These are phyloP conservation scores for Prenolepis imparis DNA, from an alignment of 2,888 invertebrate genomes.

Conservation along the genomic window DNA sequence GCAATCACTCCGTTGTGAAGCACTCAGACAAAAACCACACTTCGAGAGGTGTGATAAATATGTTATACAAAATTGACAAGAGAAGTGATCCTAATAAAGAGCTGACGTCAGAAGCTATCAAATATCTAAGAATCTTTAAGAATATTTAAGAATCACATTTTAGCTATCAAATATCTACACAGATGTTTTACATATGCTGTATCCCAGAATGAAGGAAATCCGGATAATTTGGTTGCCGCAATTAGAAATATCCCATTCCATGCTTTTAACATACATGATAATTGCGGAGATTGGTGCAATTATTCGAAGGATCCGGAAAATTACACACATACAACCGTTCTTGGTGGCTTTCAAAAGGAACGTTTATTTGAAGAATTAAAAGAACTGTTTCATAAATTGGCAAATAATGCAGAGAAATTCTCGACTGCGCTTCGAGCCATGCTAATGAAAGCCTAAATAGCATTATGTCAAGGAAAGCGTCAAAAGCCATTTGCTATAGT, in stretches of 20 bases:
- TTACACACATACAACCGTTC: conserved; percentile 16
- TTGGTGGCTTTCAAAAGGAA: conserved; percentile 28
- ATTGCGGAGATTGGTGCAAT: conserved; percentile 67
- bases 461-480: conserved; percentile 6
- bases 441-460: neutral
- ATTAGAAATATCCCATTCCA: neutral
- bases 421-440: neutral
- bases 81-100: neutral
- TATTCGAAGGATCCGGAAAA: conserved; percentile 53
- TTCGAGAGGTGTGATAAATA: conserved; percentile 37
- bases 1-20: conserved; percentile 65
- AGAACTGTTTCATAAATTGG: conserved; percentile 26
- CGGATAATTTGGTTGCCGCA: neutral
- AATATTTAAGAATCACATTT: too few relatives aligned
- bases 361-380: conserved; percentile 37
- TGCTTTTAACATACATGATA: neutral
- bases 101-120: neutral
- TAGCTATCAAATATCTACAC: conserved; percentile 61
- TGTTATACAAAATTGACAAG: conserved; percentile 30
- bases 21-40: conserved; percentile 60
- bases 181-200: conserved; percentile 72
- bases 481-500: conserved; percentile 1
- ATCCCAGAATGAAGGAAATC: conserved; percentile 65
- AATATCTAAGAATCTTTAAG: too few relatives aligned
- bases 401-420: conserved; percentile 26